Conservation (phyloP, 1,140 invertebrate species). For the Choristoneura fumiferana region DNA sequence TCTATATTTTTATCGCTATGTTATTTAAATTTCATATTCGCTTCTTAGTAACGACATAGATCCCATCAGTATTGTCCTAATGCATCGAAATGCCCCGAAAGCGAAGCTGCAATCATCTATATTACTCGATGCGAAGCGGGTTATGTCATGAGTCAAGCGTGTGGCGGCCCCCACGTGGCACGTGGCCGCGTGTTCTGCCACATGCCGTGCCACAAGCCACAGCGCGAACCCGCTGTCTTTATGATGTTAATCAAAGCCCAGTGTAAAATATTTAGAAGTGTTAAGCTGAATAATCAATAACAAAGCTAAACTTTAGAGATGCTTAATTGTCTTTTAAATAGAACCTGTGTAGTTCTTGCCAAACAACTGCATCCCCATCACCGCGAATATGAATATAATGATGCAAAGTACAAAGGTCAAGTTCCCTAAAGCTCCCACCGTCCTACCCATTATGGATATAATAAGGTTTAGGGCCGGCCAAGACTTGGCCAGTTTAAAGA, state of each 20-base stretch:
- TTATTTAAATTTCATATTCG: conserved; percentile 33
- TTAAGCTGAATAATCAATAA: conserved; percentile 73
- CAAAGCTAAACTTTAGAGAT: conserved; percentile 70
- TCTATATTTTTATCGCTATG: conserved; percentile 24
- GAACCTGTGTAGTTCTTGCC: conserved; percentile 94
- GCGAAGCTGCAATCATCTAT: conserved; percentile 75
- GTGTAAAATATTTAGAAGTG: conserved; percentile 70
- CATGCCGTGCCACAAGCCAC: conserved; percentile 72
- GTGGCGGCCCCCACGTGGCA: conserved; percentile 35
- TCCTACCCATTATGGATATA: conserved; percentile 99
- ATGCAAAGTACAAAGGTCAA: conserved; percentile 98
- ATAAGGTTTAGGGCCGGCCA: conserved; percentile 99
- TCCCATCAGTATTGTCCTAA: conserved; percentile 70
- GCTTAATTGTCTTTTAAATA: conserved; percentile 72
- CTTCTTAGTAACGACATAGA: conserved; percentile 63
- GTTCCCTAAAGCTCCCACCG: conserved; percentile 98
- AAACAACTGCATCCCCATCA: conserved; percentile 99
- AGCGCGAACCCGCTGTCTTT: conserved; percentile 52
- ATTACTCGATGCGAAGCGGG: conserved; percentile 72
- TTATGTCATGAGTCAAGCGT: conserved; percentile 70
- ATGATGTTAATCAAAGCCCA: conserved; percentile 74
- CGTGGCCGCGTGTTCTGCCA: conserved; percentile 38
- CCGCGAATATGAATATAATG: conserved; percentile 99
- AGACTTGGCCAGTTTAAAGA: conserved; percentile 99
- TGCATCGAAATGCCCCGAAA: conserved; percentile 63